These are phyloP conservation scores for Drosophila neonasuta DNA, from an alignment of 2,888 invertebrate genomes.

Conservation along the genomic window DNA sequence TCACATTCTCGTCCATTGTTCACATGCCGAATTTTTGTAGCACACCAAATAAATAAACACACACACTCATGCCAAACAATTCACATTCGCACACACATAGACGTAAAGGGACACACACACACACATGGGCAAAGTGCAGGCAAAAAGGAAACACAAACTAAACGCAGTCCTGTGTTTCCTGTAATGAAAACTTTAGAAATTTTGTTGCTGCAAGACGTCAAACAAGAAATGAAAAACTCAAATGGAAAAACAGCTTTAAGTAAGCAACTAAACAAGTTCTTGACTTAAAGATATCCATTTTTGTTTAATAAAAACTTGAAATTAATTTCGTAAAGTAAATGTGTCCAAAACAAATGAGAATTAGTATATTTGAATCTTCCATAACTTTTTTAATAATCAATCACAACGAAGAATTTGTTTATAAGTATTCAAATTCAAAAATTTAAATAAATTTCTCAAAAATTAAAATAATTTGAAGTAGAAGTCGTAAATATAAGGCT, in stretches of 20 bases:
- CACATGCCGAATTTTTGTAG: conserved; percentile 66
- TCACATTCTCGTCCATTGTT: conserved; percentile 61
- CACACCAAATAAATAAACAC: conserved; percentile 67
- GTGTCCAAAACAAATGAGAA: too few relatives aligned
- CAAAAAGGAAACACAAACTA: conserved; percentile 59
- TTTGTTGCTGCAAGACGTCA: conserved; percentile 35
- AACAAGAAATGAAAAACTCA: conserved; percentile 30
- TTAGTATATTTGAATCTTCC: too few relatives aligned
- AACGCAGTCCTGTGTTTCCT: conserved; percentile 71
- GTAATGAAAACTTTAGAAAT: conserved; percentile 72
- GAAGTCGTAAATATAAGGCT: too few relatives aligned
- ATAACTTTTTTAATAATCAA: too few relatives aligned
- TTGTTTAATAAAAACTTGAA: background rate
- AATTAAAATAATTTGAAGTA: too few relatives aligned
- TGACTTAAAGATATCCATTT: conserved; percentile 25
- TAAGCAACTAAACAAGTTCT: too few relatives aligned
- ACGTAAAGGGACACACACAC: background rate
- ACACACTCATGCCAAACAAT: conserved; percentile 9
- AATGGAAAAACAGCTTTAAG: conserved; percentile 27
- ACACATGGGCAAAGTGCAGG: conserved; percentile 11
- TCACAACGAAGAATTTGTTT: too few relatives aligned
- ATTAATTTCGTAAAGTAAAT: too few relatives aligned
- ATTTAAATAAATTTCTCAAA: too few relatives aligned
- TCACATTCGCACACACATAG: conserved; percentile 13
- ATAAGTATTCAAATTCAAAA: too few relatives aligned